phyloP scores from a whole-genome alignment of 2,797 vertebrate species.

The Cynopterus sphinx region DNA sequence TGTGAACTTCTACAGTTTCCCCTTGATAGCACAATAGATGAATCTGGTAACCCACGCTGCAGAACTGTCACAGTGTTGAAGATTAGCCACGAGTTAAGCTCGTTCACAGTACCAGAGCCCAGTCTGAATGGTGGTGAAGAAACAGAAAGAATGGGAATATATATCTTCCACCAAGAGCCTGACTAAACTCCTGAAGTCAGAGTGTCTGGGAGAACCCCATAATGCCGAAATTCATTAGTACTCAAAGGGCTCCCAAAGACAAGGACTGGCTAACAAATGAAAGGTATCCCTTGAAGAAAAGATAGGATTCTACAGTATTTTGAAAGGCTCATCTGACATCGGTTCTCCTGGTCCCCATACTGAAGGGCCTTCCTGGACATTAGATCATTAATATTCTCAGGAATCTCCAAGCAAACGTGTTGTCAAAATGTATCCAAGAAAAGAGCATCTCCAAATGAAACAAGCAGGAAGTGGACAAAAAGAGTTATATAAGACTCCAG shows the following conservation, averaged over 20 bases:
- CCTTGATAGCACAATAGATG: background rate
- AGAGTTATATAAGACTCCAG: background rate
- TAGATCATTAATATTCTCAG: background rate
- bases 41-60: background rate
- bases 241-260: background rate
- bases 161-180: background rate
- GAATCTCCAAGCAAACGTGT: background rate
- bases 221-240: background rate
- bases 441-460: background rate
- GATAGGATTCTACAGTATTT: background rate
- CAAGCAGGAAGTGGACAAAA: background rate
- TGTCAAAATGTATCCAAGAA: background rate
- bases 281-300: background rate
- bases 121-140: background rate
- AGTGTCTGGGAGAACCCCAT: background rate
- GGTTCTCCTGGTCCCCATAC: background rate
- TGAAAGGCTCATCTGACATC: background rate
- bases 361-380: background rate
- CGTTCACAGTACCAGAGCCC: background rate
- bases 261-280: constrained; percentile 11
- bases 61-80: background rate
- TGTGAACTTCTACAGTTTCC: constrained; percentile 47
- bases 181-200: background rate
- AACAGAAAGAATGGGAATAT: background rate
- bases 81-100: background rate